Evolutionary conservation across 2,888 invertebrate genomes (phyloP).

Genomic region (Mylabris sibirica): DNA sequence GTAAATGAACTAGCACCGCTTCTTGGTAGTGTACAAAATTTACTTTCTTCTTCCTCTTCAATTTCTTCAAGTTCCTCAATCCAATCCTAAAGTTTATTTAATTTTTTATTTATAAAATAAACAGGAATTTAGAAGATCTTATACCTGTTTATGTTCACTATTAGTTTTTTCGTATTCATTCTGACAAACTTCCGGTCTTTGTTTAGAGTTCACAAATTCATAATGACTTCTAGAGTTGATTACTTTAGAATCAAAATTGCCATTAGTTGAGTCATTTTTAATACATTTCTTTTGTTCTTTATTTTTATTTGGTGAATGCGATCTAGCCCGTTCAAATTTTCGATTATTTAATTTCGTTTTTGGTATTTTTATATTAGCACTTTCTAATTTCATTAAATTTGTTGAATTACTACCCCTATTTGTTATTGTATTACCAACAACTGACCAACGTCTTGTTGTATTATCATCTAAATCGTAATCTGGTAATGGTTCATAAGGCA

Average conservation of each 20-base stretch:
- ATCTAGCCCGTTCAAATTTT: conserved; percentile 56
- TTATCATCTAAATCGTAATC: conserved; percentile 56
- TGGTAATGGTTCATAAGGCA: conserved; percentile 59
- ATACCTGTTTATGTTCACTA: conserved; percentile 53
- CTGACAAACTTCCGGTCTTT: conserved; percentile 54
- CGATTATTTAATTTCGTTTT: conserved; percentile 53
- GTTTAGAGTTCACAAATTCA: conserved; percentile 53
- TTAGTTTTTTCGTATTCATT: conserved; percentile 51
- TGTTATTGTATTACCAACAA: conserved; percentile 51
- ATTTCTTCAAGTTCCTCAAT: conserved; percentile 59
- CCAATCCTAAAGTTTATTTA: conserved; percentile 44
- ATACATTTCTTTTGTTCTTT: conserved; percentile 49
- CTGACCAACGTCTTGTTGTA: conserved; percentile 53
- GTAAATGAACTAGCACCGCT: conserved; percentile 66
- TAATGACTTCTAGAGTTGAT: conserved; percentile 56
- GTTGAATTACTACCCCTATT: conserved; percentile 35
- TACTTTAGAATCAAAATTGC: conserved; percentile 49
- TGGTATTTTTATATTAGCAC: conserved; percentile 55
- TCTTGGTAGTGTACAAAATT: conserved; percentile 68
- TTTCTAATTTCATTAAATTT: conserved; percentile 44
- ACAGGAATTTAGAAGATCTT: conserved; percentile 10
- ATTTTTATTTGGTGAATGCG: conserved; percentile 58
- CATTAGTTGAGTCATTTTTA: conserved; percentile 44
- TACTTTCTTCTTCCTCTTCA: conserved; percentile 64
- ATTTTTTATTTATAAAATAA: conserved; percentile 1